Percentiles rank a stretch among this genome's conserved stretches.
phyloP scores from a whole-genome alignment of 2,113 vertebrate genomes.

The Promerops cafer region DNA sequence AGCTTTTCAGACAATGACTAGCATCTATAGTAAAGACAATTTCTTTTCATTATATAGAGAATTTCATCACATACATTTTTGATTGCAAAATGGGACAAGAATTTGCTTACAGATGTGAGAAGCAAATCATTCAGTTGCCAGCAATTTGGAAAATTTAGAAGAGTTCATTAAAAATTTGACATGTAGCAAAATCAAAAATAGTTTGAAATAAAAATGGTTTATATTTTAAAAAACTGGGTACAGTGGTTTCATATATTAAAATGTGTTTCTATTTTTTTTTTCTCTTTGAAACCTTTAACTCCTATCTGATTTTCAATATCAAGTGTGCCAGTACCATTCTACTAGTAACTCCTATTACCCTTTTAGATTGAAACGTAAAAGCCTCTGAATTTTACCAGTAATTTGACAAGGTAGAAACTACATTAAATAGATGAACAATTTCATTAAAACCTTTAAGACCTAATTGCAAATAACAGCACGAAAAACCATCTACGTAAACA shows the following conservation, averaged over 20 bases:
- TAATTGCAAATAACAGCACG: not conserved
- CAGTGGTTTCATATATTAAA: not conserved
- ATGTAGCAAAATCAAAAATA: not conserved
- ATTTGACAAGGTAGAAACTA: not conserved
- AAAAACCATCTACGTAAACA: not conserved
- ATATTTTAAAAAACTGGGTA: not conserved
- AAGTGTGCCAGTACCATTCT: not conserved
- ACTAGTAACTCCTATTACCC: not conserved
- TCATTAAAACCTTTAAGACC: not conserved
- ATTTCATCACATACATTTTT: not conserved
- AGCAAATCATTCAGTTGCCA: not conserved
- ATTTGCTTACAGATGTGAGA: not conserved
- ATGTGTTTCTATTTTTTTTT: not conserved
- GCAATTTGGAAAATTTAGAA: not conserved
- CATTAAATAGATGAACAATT: not conserved
- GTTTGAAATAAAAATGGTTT: not conserved
- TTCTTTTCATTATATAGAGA: not conserved
- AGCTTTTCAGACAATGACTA: not conserved
- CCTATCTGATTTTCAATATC: not conserved
- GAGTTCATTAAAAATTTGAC: not conserved
- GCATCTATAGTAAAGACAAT: not conserved
- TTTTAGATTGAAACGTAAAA: not conserved
- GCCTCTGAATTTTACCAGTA: not conserved
- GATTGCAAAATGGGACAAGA: not conserved
- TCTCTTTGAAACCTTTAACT: not conserved